Conservation (phyloP, 2,113 vertebrate genomes). For the Oreochromis tanganicae region DNA sequence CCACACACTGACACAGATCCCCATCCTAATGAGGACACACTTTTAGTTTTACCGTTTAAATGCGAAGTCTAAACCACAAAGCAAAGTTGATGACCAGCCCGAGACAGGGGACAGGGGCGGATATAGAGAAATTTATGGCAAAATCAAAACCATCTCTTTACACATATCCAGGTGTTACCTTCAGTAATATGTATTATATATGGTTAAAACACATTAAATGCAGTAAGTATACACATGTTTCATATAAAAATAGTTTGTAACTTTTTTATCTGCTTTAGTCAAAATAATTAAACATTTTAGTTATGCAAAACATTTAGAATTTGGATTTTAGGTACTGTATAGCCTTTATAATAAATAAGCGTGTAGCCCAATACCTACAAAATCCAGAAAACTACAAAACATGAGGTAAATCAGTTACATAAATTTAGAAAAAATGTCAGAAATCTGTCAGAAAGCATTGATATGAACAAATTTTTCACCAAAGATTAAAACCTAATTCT, state of each 20-base stretch:
- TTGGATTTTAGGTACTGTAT: background rate
- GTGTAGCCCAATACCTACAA: background rate
- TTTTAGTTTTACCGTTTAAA: background rate
- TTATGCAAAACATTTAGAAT: background rate
- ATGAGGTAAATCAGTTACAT: background rate
- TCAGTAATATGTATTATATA: background rate
- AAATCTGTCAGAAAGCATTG: background rate
- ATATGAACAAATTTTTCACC: background rate
- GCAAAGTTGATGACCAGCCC: fast-evolving
- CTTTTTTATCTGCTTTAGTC: background rate
- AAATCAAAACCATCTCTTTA: background rate
- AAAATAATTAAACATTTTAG: background rate
- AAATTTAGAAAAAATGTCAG: background rate
- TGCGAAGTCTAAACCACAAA: background rate
- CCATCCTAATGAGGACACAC: background rate
- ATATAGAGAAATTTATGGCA: background rate
- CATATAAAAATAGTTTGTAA: background rate
- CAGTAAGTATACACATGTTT: background rate
- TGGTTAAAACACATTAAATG: background rate
- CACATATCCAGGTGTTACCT: background rate
- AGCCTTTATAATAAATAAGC: background rate
- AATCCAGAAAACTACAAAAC: background rate
- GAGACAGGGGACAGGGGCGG: background rate
- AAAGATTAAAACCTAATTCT: background rate
- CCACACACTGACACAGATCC: background rate